These are phyloP conservation scores for Tokudaia tokunoshimensis DNA, from an alignment of 2,797 vertebrate genomes.

Conservation along the genomic window DNA sequence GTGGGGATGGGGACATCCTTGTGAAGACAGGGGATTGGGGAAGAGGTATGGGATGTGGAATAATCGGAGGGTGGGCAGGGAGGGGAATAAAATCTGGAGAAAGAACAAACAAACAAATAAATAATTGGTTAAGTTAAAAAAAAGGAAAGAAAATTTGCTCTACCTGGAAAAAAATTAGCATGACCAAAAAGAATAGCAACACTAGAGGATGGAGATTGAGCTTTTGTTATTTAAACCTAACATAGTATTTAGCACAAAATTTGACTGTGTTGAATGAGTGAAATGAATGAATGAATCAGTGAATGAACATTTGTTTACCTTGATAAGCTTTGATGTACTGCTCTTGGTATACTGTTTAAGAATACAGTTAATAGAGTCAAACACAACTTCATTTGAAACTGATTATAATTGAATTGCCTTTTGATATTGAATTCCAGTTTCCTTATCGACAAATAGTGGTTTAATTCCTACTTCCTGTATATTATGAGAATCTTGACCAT, in stretches of 20 bases:
- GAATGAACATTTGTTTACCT: not conserved
- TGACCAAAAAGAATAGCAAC: not conserved
- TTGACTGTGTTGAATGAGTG: not conserved
- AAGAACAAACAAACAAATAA: too few species aligned
- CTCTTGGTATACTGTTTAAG: not conserved
- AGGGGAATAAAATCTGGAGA: too few species aligned
- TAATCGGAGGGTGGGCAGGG: too few species aligned
- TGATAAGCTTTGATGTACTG: not conserved
- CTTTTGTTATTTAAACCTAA: conserved; percentile 10
- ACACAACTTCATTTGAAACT: not conserved
- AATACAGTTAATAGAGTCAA: not conserved
- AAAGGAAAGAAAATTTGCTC: too few species aligned
- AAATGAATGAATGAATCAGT: not conserved
- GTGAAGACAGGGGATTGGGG: too few species aligned
- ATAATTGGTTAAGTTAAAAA: too few species aligned
- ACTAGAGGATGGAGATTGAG: not conserved
- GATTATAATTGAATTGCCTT: not conserved
- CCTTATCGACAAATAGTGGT: not conserved
- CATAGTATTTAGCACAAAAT: not conserved
- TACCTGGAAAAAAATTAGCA: not conserved
- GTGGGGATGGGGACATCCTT: too few species aligned
- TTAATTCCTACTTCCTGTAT: not conserved
- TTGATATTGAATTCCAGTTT: conserved; percentile 7
- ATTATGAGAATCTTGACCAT: not conserved
- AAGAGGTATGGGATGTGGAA: too few species aligned